Base-by-base conservation (phyloP, 2,113 vertebrate species). In the Thamnophis sirtalis region DNA sequence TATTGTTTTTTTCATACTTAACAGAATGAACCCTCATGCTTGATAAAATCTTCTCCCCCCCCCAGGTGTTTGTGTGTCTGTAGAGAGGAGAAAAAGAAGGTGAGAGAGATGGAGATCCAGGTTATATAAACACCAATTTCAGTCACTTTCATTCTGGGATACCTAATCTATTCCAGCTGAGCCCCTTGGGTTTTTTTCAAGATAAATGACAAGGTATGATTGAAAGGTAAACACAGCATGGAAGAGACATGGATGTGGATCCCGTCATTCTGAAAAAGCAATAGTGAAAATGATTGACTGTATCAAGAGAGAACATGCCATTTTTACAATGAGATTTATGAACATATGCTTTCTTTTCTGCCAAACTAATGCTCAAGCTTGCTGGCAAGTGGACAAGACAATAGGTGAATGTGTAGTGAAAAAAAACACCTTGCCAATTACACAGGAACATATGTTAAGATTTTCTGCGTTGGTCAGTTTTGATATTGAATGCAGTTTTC, bases 261-360 rank as follows among this genome's bases (percentile, higher is more conserved):
- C 87, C 68, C 84, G 68, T 84, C 90, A 88, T 55, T 38, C 38
- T 89, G 87, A 49, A 89, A 91, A 91, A 91, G 90, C 68, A 84
- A 68, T 33, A 19, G 4, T 43, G 51, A 49, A 89, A 88, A 63
- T 89, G 90, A 93, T 26, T 53, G 87, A 53, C 49, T 53, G n/a
- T 63, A 87, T 89, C 92, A 93, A 49, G 53, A 58, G 26, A 8
- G 54, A 68, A 49, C 8, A 49, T 89, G 50, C 87, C 33, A 89
- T 91, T 89, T 68, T 55, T 89, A 26, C 50, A 89, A 60, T 89
- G 26, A 89, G 33, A 91, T 86, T 55, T 68, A 93, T 91, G 80
- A 89, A 55, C 49, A 89, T 49, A 89, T 89, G 73, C 87, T 91
- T 91, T 89, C 51, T 85, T 22, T 68, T 28, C 24, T 38, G 55